Evolutionary conservation across 2,797 vertebrate genomes (phyloP).

Genomic region (Lacerta bilineata): DNA sequence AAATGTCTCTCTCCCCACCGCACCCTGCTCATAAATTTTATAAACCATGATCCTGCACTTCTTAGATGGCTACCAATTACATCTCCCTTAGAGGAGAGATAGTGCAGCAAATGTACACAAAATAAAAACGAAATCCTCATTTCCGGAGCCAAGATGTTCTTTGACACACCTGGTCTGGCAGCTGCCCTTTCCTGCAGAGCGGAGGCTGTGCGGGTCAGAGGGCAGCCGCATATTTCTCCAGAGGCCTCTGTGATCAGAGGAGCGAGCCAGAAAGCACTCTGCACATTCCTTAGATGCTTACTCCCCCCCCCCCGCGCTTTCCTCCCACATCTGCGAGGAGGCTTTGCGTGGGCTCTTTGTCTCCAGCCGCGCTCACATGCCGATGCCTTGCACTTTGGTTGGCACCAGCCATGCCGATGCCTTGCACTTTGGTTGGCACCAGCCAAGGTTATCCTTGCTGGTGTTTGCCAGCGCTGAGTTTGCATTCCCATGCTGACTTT

Average conservation of each 20-base stretch:
- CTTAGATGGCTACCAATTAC: too few species aligned
- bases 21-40: too few species aligned
- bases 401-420: background rate
- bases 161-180: background rate
- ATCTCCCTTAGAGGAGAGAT: background rate
- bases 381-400: background rate
- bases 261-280: background rate
- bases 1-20: too few species aligned
- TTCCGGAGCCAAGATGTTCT: background rate
- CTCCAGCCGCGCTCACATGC: background rate
- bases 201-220: conserved; percentile 1
- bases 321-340: conserved; percentile 15
- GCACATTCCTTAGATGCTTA: conserved; percentile 27
- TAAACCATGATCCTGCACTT: too few species aligned
- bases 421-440: background rate
- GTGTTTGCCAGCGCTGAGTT: background rate
- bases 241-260: background rate
- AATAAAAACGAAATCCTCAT: background rate
- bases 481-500: background rate
- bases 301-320: background rate
- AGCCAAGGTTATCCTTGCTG: background rate
- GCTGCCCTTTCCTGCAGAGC: background rate
- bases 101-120: background rate
- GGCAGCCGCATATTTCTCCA: background rate
- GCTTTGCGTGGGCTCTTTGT: background rate